phyloP scores from a whole-genome alignment of 2,888 invertebrate genomes.

The Ornithoptera alexandrae region DNA sequence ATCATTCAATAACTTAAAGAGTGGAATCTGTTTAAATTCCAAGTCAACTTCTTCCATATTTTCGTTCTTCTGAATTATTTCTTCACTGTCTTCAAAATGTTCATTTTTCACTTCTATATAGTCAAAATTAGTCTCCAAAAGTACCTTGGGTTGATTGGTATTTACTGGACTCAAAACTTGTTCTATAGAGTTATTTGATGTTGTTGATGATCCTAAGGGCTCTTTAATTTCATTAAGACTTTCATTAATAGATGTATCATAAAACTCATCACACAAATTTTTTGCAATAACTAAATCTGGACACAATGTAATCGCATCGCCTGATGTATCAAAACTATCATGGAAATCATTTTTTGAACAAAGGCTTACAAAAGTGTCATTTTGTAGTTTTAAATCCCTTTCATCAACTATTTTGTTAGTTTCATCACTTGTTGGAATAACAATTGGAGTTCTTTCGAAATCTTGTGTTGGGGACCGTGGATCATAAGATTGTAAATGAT shows the following conservation, averaged over 20 bases:
- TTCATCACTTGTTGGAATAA: conserved; percentile 52
- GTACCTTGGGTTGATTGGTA: conserved; percentile 60
- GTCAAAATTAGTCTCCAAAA: conserved; percentile 82
- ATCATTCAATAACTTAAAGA: conserved; percentile 56
- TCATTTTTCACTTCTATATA: conserved; percentile 66
- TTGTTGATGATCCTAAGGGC: conserved; percentile 67
- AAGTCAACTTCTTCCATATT: conserved; percentile 31
- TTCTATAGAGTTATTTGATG: conserved; percentile 65
- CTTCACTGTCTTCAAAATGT: conserved; percentile 49
- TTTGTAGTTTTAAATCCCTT: conserved; percentile 40
- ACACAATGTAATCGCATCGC: conserved; percentile 48
- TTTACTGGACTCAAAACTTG: conserved; percentile 49
- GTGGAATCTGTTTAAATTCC: conserved; percentile 41
- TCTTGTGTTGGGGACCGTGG: conserved; percentile 81
- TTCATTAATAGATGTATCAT: conserved; percentile 61
- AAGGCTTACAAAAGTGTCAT: conserved; percentile 36
- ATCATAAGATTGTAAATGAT: conserved; percentile 74
- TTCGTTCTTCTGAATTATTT: conserved; percentile 34
- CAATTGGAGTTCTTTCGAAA: conserved; percentile 81
- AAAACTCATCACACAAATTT: conserved; percentile 65
- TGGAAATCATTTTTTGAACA: conserved; percentile 35
- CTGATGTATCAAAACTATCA: conserved; percentile 48
- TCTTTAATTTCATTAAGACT: conserved; percentile 59
- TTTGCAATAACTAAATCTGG: conserved; percentile 60
- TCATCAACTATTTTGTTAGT: conserved; percentile 39